Evolutionary conservation across 1,140 invertebrate genomes (phyloP), one percentile per base, ranked within the genome.

Genomic region (Ceratosolen fusciceps): DNA sequence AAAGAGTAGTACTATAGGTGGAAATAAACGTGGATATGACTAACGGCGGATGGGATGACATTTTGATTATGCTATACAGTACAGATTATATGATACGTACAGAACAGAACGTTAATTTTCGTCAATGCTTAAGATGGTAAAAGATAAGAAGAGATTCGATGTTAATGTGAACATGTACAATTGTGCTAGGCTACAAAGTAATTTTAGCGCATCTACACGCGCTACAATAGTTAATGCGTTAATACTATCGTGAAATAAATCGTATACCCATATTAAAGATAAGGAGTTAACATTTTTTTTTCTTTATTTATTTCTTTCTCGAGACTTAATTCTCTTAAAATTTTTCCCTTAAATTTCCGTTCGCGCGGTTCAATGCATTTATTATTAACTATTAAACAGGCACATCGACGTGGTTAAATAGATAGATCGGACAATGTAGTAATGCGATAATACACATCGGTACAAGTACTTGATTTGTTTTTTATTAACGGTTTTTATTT

Each of bases 371-470:
- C 14, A 83, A 84, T 80, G 84, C 78, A 88, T n/a, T n/a, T n/a
- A 87, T 71, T 82, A 85, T 86, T 87, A 88, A 78, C 87, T 79
- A 74, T 89, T 86, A 86, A 89, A 89, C 86, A 90, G 88, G 88
- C 88, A 90, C 88, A 90, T 90, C 84, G 85, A 90, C 83, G 88
- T 86, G 87, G 84, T 89, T 89, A 89, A 83, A 88, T 88, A 85
- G 52, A 79, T 79, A n/a, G n/a, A 58, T 75, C 62, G 26, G 72
- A 83, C 49, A 74, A 49, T 82, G 74, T 85, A 81, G 77, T 82
- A 77, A 82, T 82, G 74, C 74, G 77, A 75, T 80, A 75, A 71
- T 82, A 83, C 54, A 78, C 65, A 58, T 76, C 49, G 68, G n/a
- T 73, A 79, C 56, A 78, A 74, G 29, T 80, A 81, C 43, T 80